Percentiles rank a stretch among this genome's conserved stretches.
Evolutionary conservation across 1,140 invertebrate species (phyloP).

Genomic region (Drosophila bifasciata): DNA sequence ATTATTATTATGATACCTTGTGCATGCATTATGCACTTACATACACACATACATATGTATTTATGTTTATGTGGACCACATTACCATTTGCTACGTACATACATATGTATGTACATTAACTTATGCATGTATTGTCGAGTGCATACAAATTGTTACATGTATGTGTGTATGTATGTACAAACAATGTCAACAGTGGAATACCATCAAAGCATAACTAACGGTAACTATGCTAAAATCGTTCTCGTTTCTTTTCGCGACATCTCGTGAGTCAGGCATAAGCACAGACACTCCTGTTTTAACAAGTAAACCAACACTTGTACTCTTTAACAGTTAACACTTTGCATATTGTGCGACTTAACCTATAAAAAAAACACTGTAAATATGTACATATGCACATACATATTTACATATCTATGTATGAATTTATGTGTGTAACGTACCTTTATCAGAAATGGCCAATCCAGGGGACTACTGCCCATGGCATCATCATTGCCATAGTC

Average conservation of each 20-base stretch:
- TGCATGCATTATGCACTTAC: no score
- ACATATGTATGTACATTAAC: background rate
- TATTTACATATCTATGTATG: constrained; percentile 1
- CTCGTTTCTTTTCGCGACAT: no score
- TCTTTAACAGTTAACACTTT: constrained; percentile 46
- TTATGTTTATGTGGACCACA: background rate
- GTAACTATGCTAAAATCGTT: no score
- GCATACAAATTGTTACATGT: no score
- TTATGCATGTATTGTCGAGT: background rate
- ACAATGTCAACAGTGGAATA: no score
- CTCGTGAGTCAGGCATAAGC: constrained; percentile 12
- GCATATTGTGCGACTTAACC: constrained; percentile 58
- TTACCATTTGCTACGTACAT: background rate
- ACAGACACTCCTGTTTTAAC: constrained; percentile 38
- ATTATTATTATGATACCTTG: no score
- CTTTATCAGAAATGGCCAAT: constrained; percentile 83
- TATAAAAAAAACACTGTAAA: constrained; percentile 44
- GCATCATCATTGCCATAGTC: constrained; percentile 62
- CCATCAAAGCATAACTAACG: no score
- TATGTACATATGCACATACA: constrained; percentile 18
- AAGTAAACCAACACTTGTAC: constrained; percentile 56
- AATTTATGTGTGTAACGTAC: constrained; percentile 60
- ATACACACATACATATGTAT: no score
- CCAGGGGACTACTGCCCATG: constrained; percentile 63
- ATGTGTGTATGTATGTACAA: no score